These are phyloP conservation scores for Rhinoptilus africanus DNA, from an alignment of 2,113 vertebrate genomes.

Conservation along the genomic window DNA sequence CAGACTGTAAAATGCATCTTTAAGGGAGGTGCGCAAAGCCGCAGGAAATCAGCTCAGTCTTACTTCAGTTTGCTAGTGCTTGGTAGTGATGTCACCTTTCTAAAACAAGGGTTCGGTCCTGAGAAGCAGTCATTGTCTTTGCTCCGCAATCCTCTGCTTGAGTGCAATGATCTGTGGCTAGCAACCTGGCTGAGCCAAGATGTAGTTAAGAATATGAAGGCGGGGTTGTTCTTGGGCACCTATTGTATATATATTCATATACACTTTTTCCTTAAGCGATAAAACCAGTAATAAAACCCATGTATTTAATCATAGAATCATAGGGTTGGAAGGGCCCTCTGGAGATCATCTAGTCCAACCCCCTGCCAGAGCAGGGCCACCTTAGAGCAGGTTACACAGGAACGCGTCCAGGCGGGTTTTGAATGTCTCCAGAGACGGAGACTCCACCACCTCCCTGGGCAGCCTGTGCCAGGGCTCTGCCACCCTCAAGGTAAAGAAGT, in stretches of 20 bases:
- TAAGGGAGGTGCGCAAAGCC: background rate
- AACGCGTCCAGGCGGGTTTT: no score
- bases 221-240: background rate
- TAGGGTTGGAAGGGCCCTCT: no score
- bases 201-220: background rate
- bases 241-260: background rate
- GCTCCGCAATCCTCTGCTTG: background rate
- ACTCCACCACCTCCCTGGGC: no score
- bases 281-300: background rate
- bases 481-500: no score
- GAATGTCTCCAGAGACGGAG: no score
- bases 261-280: background rate
- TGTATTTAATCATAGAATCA: no score
- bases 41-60: conserved; percentile 38
- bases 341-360: no score
- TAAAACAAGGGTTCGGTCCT: background rate
- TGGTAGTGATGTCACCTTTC: background rate
- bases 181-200: background rate
- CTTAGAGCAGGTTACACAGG: no score
- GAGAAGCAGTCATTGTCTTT: background rate
- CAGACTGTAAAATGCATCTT: conserved; percentile 50
- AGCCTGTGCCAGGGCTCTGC: no score
- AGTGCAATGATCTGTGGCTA: background rate
- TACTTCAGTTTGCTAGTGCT: background rate
- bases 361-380: no score